Conservation (phyloP, 2,113 vertebrate genomes). For the Pimephales promelas region DNA sequence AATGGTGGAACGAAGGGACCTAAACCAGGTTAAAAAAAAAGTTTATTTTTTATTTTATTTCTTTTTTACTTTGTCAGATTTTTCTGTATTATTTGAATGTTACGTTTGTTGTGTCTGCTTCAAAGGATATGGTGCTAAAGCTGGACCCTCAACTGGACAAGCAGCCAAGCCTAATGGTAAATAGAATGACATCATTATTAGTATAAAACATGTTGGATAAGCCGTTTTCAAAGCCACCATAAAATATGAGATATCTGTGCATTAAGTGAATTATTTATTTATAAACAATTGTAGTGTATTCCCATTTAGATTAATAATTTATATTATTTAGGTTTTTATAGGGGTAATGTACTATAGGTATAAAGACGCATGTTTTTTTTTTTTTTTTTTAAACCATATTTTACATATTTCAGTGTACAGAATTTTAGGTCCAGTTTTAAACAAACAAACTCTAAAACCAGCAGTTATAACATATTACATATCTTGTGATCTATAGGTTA, state of each 20-base stretch:
- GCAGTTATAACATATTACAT: background rate
- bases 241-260: background rate
- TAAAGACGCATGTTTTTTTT: background rate
- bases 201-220: background rate
- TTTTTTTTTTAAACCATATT: background rate
- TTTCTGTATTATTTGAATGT: background rate
- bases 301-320: background rate
- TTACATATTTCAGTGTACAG: background rate
- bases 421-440: background rate
- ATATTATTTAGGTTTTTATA: background rate
- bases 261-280: too few relatives aligned
- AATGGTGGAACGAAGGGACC: slow-evolving; percentile 24
- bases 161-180: background rate
- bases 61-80: slow-evolving; percentile 11
- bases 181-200: background rate
- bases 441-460: background rate
- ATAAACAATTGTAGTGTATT: too few relatives aligned
- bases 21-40: slow-evolving; percentile 40
- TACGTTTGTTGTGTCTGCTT: background rate
- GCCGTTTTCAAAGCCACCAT: background rate
- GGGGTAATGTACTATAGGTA: background rate
- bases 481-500: slow-evolving; percentile 58
- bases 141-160: slow-evolving; percentile 11
- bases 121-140: background rate
- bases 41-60: too few relatives aligned